These are phyloP conservation scores for Gavia stellata DNA, from an alignment of 2,113 vertebrate genomes.

Conservation along the genomic window DNA sequence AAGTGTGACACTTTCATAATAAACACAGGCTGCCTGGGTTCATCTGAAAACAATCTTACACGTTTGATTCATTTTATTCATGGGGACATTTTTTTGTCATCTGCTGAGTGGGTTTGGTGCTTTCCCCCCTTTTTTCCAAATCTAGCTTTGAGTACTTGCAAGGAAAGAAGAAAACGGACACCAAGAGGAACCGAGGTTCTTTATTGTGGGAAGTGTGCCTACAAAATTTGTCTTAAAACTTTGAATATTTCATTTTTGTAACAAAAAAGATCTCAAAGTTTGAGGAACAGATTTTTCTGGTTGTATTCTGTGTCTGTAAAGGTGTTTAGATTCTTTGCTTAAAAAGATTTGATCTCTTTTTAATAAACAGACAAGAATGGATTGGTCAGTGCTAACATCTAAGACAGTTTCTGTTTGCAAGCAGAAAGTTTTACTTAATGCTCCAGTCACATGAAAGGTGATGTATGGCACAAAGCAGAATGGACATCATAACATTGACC, in stretches of 20 bases:
- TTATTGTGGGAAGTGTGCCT: not conserved
- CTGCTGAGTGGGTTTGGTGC: conserved; percentile 28
- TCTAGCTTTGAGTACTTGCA: not conserved
- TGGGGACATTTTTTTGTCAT: not conserved
- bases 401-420: not conserved
- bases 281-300: not conserved
- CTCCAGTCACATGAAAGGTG: not conserved
- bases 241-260: not conserved
- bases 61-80: not conserved
- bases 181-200: not conserved
- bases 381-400: not conserved
- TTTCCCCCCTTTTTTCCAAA: not conserved
- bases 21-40: not conserved
- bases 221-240: not conserved
- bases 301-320: not conserved
- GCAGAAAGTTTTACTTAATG: not conserved
- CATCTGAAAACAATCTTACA: not conserved
- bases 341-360: not conserved
- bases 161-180: not conserved
- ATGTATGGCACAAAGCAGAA: not conserved
- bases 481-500: accelerated
- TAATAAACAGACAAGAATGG: not conserved
- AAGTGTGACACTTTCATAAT: not conserved
- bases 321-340: not conserved
- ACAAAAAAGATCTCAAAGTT: not conserved